Base-by-base conservation (phyloP, 2,113 vertebrate genomes). In the Ammodytes dubius region DNA sequence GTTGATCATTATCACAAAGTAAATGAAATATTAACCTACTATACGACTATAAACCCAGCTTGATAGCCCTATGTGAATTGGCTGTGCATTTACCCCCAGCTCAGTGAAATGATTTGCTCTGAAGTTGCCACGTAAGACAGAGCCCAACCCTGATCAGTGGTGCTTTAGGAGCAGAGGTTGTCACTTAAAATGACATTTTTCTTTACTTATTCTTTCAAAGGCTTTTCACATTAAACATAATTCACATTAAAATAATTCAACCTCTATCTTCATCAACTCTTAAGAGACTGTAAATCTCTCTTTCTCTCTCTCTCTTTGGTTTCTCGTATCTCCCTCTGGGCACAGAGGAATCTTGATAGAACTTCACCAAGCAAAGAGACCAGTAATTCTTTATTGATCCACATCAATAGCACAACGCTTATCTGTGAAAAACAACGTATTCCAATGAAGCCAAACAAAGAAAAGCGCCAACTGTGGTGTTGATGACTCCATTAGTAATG, bases 341-440 rank as follows among this genome's bases (percentile, higher is more conserved):
- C 13, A 56, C 17, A 60, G 37, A 42, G 58, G 2, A 71, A 70
- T 64, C 77, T 81, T 74, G 66, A 83, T 84, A 64, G 77, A 79
- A 77, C 75, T 84, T 77, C 56, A 46, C 73, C 70, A 74, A 71
- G 53, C 84, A 87, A 75, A 89, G 76, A 89, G 52, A 79, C 64
- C 80, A 81, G 84, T 93, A 93, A 91, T 91, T 91, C 82, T 89
- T 93, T 91, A 91, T 91, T 42, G 89, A 93, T 84, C 89, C 73
- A 58, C 87, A 89, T 88, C 86, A 88, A 90, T 84, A 85, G 70
- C 70, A 71, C 77, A 81, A 83, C 78, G 89, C 83, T 91, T 82
- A 81, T 87, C 84, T 90, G 91, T 79, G 79, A 88, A 87, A 75
- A 87, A 88, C 79, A 84, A 89, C 88, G 87, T 89, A 89, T 86